A percentile compares a stretch with the other conserved stretches of the same genome.
Evolutionary conservation across 2,113 vertebrate genomes (phyloP).

Genomic region (Notarius quadriscutis): DNA sequence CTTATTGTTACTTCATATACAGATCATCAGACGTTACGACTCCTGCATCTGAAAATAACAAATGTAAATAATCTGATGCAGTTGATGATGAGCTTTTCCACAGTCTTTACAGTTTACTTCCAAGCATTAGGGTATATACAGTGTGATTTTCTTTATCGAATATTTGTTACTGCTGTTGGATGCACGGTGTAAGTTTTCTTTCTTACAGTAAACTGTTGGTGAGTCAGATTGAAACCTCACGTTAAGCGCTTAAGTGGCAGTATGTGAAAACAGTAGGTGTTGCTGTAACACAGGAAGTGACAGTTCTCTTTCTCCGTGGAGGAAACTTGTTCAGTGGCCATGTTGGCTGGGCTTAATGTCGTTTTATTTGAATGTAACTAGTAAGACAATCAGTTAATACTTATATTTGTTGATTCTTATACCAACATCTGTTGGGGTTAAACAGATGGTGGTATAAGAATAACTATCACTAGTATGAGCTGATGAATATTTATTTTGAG

Average conservation of each 20-base stretch:
- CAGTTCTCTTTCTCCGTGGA: neutral
- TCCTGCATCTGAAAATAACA: neutral
- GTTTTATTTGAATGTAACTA: neutral
- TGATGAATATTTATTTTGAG: neutral
- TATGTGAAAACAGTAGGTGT: neutral
- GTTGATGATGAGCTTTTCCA: neutral
- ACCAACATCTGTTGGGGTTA: neutral
- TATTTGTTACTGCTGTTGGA: neutral
- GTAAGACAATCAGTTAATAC: neutral
- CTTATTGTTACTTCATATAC: neutral
- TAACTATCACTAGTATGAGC: neutral
- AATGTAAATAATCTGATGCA: neutral
- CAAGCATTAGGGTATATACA: neutral
- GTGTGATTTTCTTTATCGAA: neutral
- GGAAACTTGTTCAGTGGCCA: neutral
- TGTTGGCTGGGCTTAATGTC: neutral
- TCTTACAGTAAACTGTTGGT: neutral
- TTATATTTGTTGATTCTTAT: too few relatives aligned
- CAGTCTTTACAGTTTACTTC: neutral
- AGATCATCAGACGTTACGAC: neutral
- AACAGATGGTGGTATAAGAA: neutral
- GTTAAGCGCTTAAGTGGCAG: neutral
- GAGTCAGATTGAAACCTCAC: neutral
- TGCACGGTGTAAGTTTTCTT: neutral
- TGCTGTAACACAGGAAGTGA: constrained; percentile 28